Conservation (phyloP, 2,113 vertebrate genomes). For the Hydrolagus affinis region DNA sequence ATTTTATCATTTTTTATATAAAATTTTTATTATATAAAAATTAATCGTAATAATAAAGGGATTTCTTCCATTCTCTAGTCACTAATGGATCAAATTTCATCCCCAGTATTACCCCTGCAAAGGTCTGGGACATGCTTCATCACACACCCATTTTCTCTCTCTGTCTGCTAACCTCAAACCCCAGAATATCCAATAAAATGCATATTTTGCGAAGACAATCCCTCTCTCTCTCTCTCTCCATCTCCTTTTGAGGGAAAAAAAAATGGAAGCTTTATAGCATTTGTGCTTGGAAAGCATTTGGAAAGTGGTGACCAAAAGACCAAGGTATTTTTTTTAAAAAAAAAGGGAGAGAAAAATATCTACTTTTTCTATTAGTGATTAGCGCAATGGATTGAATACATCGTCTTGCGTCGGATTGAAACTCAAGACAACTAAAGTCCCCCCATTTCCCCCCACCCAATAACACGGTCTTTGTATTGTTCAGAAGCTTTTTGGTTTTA, state of each 20-base stretch:
- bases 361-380: neutral
- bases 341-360: neutral
- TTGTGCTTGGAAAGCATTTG: neutral
- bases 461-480: neutral
- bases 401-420: neutral
- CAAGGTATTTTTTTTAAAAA: neutral
- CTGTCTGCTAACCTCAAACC: neutral
- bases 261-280: conserved; percentile 2
- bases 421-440: neutral
- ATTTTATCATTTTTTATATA: no score
- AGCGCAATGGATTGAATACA: neutral
- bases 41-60: no score
- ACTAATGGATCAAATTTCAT: no score
- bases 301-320: neutral
- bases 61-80: no score
- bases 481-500: neutral
- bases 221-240: neutral
- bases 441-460: neutral
- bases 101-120: no score
- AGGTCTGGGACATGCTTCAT: no score
- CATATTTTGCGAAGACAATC: conserved; percentile 4
- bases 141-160: no score
- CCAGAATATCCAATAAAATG: conserved; percentile 21
- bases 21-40: no score
- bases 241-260: neutral